These are phyloP conservation scores for Sinocyclocheilus grahami DNA, from an alignment of 2,113 vertebrate genomes.

Conservation along the genomic window DNA sequence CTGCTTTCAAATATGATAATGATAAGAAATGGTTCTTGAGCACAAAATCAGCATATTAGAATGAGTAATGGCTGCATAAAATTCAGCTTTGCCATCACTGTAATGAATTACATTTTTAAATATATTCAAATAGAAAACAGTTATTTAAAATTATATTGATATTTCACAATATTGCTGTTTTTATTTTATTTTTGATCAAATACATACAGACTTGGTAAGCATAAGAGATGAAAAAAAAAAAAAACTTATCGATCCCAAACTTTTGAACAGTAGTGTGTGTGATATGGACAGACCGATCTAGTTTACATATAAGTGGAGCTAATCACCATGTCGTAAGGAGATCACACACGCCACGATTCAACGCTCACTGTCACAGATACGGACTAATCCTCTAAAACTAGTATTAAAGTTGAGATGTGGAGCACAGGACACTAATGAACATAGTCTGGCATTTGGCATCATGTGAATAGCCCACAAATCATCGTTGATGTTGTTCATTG, in stretches of 20 bases:
- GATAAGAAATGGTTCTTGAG: too few species aligned
- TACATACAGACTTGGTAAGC: too few species aligned
- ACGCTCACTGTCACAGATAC: background rate
- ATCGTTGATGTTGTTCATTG: constrained; percentile 23
- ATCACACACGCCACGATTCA: background rate
- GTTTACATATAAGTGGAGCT: background rate
- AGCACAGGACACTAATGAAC: background rate
- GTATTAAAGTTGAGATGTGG: constrained; percentile 15
- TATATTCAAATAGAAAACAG: too few species aligned
- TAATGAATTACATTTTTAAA: too few species aligned
- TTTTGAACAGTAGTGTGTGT: background rate
- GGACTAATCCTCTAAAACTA: background rate
- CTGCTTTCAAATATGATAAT: too few species aligned
- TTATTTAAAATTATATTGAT: too few species aligned
- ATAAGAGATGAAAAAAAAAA: too few species aligned
- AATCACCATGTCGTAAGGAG: background rate
- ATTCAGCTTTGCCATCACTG: too few species aligned
- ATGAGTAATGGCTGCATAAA: too few species aligned
- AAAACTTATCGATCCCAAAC: background rate
- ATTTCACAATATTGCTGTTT: too few species aligned
- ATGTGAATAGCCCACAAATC: background rate
- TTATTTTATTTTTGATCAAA: too few species aligned
- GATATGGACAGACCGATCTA: background rate
- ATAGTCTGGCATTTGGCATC: constrained; percentile 8
- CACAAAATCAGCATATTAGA: too few species aligned